Evolutionary conservation across 64 coral and sea anemone genomes (phyloP).

Genomic region (Cladopsammia gracilis): DNA sequence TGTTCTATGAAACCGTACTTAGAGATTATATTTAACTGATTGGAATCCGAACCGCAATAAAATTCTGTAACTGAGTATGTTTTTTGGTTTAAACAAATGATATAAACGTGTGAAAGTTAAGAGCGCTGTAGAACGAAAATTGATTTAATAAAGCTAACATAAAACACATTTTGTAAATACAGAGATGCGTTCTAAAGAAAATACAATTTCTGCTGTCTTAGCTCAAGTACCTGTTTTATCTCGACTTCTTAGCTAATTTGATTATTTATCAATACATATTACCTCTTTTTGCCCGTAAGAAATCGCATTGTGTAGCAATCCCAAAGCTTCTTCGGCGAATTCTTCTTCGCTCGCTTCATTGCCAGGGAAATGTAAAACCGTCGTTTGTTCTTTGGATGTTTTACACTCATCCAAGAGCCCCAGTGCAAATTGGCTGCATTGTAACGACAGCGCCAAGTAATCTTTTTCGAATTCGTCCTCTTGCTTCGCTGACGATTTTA

Average conservation of each 20-base stretch:
- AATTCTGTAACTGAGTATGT: background rate
- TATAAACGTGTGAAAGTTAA: too few relatives aligned
- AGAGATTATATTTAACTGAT: background rate
- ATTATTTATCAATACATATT: slow-evolving; percentile 6
- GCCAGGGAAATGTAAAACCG: slow-evolving; percentile 83
- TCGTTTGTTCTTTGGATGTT: slow-evolving; percentile 90
- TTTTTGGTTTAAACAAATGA: background rate
- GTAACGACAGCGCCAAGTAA: slow-evolving; percentile 78
- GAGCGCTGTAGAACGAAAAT: background rate
- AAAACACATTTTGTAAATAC: slow-evolving; percentile 28
- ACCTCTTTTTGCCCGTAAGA: slow-evolving; percentile 98
- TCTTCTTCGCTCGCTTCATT: slow-evolving; percentile 66
- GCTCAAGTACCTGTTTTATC: background rate
- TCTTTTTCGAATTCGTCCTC: slow-evolving; percentile 99
- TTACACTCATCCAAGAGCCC: slow-evolving; percentile 90
- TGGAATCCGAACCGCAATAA: background rate
- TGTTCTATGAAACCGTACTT: background rate
- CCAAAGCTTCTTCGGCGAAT: slow-evolving; percentile 74
- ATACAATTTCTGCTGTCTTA: background rate
- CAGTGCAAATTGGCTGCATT: slow-evolving; percentile 88
- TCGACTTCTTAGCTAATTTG: slow-evolving; percentile 28
- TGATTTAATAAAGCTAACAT: background rate
- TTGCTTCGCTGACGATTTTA: slow-evolving; percentile 81
- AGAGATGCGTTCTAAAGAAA: background rate
- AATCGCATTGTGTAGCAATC: slow-evolving; percentile 88